Base-by-base conservation (phyloP, 2,797 vertebrate species). In the Acipenser transmontanus region DNA sequence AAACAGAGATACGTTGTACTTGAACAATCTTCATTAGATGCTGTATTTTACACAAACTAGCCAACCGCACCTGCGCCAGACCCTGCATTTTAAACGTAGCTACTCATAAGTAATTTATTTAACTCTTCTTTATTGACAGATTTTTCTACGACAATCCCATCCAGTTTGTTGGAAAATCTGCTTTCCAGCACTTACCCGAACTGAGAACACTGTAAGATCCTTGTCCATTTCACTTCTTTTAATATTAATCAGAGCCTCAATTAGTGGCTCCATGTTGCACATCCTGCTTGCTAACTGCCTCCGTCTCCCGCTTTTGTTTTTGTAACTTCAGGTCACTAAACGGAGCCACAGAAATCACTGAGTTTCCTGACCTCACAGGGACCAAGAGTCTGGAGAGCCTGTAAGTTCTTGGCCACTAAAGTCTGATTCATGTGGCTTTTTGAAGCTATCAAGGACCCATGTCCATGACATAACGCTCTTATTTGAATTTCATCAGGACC, bases 131-230 rank as follows among this genome's bases (percentile, higher is more conserved):
- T 63, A 82, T 74, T 70, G 59, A 6, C 74, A 94, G 91, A 83
- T 92, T 94, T 76, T 96, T 98, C 85, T 97, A 95, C 68, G 93
- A 98, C 77, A 98, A 98, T 59, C 95, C 95, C 6, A 96, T 98
- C 77, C 92, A 95, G 72, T 90, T 89, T 56, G 95, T 98, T n/a
- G 95, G 93, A 64, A 89, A 84, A 68, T 94, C 93, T 1, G 90
- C 95, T 74, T 98, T 98, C 84, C 93, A 95, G 74, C 89, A 94
- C 77, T 84, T 98, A 10, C 94, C 94, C 13, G 94, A 95, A 77
- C 90, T 97, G 10, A 90, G 87, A 70, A 95, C 91, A 2, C 81
- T 98, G 95, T 98, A 84, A 86, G 94, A 84, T 63, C 74, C 70
- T 68, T 11, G 62, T 69, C 72, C 64, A 48, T 48, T 12, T 57